Conservation (phyloP, 2,888 invertebrate species). For the Cheilosia vernalis region DNA sequence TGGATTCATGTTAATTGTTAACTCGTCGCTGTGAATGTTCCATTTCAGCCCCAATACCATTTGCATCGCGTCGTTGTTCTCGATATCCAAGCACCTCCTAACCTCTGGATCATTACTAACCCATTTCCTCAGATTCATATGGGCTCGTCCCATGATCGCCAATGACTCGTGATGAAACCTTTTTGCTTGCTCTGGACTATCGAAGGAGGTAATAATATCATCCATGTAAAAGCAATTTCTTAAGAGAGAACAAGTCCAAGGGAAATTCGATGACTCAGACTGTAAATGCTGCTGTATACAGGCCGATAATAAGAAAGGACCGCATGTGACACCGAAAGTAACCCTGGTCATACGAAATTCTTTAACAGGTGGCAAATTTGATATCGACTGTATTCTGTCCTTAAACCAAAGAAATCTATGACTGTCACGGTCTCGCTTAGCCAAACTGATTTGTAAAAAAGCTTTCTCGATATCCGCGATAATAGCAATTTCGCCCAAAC, state of each 20-base stretch:
- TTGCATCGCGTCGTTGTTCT: neutral
- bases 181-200: neutral
- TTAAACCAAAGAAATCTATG: too few species aligned
- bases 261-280: constrained; percentile 5
- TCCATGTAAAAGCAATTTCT: neutral
- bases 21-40: constrained; percentile 1
- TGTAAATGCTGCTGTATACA: neutral
- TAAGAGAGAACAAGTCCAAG: constrained; percentile 9
- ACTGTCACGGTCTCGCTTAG: too few species aligned
- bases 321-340: constrained; percentile 37
- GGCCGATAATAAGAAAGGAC: constrained; percentile 35
- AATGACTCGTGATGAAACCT: constrained; percentile 19
- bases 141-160: constrained; percentile 8
- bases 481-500: constrained; percentile 15
- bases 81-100: neutral
- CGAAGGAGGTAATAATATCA: too few species aligned
- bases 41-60: constrained; percentile 7
- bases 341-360: constrained; percentile 41
- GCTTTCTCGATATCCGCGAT: too few species aligned
- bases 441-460: too few species aligned
- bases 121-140: constrained; percentile 40
- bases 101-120: neutral
- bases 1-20: constrained; percentile 5
- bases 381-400: constrained; percentile 5
- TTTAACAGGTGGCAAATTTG: neutral